A percentile compares a stretch with the other conserved stretches of the same genome.
phyloP scores from a whole-genome alignment of 2,797 vertebrate species.

The Poeciliopsis infans region DNA sequence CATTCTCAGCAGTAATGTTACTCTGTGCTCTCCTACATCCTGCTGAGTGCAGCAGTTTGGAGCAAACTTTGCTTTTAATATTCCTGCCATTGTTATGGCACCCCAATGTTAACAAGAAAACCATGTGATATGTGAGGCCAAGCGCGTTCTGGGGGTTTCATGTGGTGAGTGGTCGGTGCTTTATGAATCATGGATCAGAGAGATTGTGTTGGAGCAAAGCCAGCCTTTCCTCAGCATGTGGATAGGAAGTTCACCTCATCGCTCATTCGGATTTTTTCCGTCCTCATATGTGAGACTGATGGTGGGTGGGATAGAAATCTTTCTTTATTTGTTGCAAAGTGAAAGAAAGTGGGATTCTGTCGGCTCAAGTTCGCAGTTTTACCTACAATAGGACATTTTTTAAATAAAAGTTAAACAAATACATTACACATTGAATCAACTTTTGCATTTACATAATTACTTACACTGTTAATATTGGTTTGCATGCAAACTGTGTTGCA shows the following conservation, averaged over 20 bases:
- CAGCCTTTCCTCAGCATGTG: constrained; percentile 39
- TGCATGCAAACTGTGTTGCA: not conserved
- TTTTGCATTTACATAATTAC: not conserved
- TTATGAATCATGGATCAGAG: constrained; percentile 53
- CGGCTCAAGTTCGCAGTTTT: not conserved
- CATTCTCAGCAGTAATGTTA: constrained; percentile 30
- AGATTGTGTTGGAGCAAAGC: constrained; percentile 31
- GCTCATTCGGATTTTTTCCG: constrained; percentile 4
- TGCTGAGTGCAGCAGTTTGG: constrained; percentile 45
- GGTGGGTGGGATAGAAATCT: not conserved
- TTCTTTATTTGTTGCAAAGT: not conserved
- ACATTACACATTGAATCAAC: not conserved
- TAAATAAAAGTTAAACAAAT: not conserved
- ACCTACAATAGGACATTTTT: not conserved
- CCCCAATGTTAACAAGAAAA: constrained; percentile 48
- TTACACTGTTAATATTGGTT: not conserved
- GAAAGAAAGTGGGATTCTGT: not conserved
- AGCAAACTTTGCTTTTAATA: constrained; percentile 55
- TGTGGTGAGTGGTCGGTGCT: constrained; percentile 47
- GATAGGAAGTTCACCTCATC: constrained; percentile 31
- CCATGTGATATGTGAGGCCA: constrained; percentile 58
- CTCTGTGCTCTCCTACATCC: constrained; percentile 14
- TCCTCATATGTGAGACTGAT: not conserved
- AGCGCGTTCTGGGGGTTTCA: constrained; percentile 36
- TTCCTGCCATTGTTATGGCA: constrained; percentile 58